Percentiles rank a stretch among this genome's conserved stretches.
phyloP scores from a whole-genome alignment of 37 sponge, comb jelly and placozoan genomes.

The Bolinopsis microptera region DNA sequence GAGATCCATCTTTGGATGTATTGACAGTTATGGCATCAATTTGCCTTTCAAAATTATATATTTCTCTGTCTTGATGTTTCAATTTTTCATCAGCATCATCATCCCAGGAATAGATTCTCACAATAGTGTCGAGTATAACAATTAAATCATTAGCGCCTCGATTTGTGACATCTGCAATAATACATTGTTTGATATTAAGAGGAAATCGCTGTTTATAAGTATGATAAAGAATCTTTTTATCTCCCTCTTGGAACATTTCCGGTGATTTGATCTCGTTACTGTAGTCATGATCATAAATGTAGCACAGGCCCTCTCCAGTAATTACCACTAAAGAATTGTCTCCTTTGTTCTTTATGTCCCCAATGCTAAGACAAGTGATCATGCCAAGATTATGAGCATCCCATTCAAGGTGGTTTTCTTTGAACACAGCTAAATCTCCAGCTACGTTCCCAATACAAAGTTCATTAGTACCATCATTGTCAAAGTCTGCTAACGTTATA shows the following conservation, averaged over 20 bases:
- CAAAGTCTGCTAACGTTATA: conserved; percentile 31
- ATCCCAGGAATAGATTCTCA: conserved; percentile 43
- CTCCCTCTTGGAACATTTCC: neutral
- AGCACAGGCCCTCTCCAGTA: conserved; percentile 61
- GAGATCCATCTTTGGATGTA: conserved; percentile 21
- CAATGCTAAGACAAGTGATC: conserved; percentile 52
- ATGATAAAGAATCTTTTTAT: conserved; percentile 4
- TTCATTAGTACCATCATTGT: conserved; percentile 52
- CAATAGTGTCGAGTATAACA: conserved; percentile 43
- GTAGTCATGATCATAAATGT: conserved; percentile 55
- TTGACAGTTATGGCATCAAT: conserved; percentile 53
- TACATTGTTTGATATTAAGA: conserved; percentile 5
- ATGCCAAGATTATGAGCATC: conserved; percentile 2
- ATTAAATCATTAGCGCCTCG: conserved; percentile 43
- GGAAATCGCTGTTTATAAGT: conserved; percentile 48
- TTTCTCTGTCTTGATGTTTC: conserved; percentile 20
- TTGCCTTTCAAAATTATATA: conserved; percentile 30
- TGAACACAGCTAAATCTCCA: conserved; percentile 40
- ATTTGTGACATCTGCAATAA: conserved; percentile 58
- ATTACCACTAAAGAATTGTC: conserved; percentile 45
- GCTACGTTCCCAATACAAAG: conserved; percentile 56
- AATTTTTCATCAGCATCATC: conserved; percentile 34
- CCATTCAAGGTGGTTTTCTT: neutral
- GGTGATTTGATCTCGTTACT: neutral
- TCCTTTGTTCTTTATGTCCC: conserved; percentile 49